Evolutionary conservation across 2,797 vertebrate genomes (phyloP), one percentile per base, ranked within the genome.

Genomic region (Paramormyrops hopkinsi): DNA sequence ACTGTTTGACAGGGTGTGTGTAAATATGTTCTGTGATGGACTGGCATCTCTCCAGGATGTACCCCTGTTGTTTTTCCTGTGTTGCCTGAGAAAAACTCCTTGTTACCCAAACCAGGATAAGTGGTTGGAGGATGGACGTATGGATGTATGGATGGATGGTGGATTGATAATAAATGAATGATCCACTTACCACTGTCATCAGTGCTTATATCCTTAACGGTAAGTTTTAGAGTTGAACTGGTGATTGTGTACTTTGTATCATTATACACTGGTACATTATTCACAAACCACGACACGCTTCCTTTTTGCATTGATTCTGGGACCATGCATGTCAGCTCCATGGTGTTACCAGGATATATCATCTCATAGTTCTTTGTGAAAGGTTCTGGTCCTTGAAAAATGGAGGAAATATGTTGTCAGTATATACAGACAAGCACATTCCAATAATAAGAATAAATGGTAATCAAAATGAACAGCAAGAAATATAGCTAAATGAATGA

Each of bases 181-280:
- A 54, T 0, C 2, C 7, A 92, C 94, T 94, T 86, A 96, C 95
- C 95, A 4, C 1, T 88, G 90, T 96, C 94, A 4, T 33, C 37
- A 44, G 17, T 3, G 44, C 89, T 88, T 6, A 92, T 62, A 0
- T 76, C 91, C 0, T 0, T 44, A 1, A 95, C 1, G 56, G 0
- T 90, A 50, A 96, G 92, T 0, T 0, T 9, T 1, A 90, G 93
- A 0, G 0, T 8, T 1, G 0, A 4, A 0, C 0, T 6, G 8
- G 25, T 9, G 48, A 91, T 33, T 0, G 0, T 1, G 14, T 91
- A 59, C 73, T 92, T 92, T 50, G 0, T 0, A 12, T 1, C 9
- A 0, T 12, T 0, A 48, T 19, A 46, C 19, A 88, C 54, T 69
- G 87, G 17, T 1, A 41, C 8, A 56, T n/a, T n/a, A 33, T 86